Evolutionary conservation across 2,797 vertebrate species (phyloP).

Genomic region (Scolopax rusticola): DNA sequence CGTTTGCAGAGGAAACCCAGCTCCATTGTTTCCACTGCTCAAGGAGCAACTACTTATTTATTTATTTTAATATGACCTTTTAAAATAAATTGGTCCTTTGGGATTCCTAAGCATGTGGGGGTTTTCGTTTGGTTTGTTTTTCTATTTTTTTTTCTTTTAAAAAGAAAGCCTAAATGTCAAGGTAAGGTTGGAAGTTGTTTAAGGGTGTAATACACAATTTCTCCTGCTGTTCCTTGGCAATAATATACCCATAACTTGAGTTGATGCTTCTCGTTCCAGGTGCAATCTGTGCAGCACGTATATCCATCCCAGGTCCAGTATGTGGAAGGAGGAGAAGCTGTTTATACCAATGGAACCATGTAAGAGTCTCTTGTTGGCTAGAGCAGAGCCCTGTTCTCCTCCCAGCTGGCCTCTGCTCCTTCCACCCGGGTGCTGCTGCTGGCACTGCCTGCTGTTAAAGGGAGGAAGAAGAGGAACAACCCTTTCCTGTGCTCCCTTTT

Average conservation of each 20-base stretch:
- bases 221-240: rapidly evolving
- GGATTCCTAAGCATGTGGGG: neutral
- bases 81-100: neutral
- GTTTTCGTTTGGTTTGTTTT: neutral
- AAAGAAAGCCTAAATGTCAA: neutral
- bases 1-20: slow-evolving; percentile 24
- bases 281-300: slow-evolving; percentile 91
- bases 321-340: slow-evolving; percentile 92
- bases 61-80: slow-evolving; percentile 39
- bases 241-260: neutral
- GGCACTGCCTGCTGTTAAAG: neutral
- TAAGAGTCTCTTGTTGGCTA: slow-evolving; percentile 74
- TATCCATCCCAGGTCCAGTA: slow-evolving; percentile 96
- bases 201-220: neutral
- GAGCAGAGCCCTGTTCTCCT: neutral
- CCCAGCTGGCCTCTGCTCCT: neutral
- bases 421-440: neutral
- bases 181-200: neutral
- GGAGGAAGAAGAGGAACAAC: neutral
- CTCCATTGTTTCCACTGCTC: slow-evolving; percentile 45
- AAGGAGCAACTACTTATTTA: slow-evolving; percentile 9
- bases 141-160: neutral
- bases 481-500: rapidly evolving
- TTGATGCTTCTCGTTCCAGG: slow-evolving; percentile 75
- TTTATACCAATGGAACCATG: slow-evolving; percentile 97